Evolutionary conservation across 2,888 invertebrate genomes (phyloP), one percentile per base, ranked within the genome.

Genomic region (Dastarcus helophoroides): DNA sequence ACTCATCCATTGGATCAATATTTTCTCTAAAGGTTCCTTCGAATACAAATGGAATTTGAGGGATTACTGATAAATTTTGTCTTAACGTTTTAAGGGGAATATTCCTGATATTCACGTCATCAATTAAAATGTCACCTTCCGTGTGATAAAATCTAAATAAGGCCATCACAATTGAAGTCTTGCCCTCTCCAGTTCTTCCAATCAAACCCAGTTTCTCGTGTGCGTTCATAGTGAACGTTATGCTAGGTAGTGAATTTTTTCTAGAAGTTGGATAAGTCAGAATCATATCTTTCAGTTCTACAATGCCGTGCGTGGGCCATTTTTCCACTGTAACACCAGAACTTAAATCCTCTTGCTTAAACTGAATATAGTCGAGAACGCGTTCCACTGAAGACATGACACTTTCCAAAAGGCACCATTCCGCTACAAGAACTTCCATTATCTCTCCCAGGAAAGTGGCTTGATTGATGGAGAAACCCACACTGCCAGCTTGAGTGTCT

Each of bases 371-470:
- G 43, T 61, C 60, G 29, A 54, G 33, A 1, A 81, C 71, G 56
- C 91, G 72, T 62, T 95, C 94, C 0, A 93, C 90, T 6, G 84
- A 80, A 3, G 85, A 86, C 84, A 88, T 85, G 44, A 78, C 80
- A 51, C 83, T 88, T 56, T 62, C 62, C 4, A 60, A 56, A 56
- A 93, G 91, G 0, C 91, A 85, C 46, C 88, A 88, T 58, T 91
- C 90, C 2, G 90, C 67, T 15, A 74, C 65, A 3, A 67, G 69
- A 68, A 69, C 72, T 48, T 72, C 71, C 43, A 73, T 43, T 57
- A 63, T 58, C 7, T 79, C 79, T 0, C 81, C 80, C 34, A 85
- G 67, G 1, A 75, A 73, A 59, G 84, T 78, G 7, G 81, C 78
- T 53, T 84, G 81, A 0, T 83, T 82, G 29, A 85, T 77, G n/a